Evolutionary conservation across 2,113 vertebrate genomes (phyloP), one percentile per base, ranked within the genome.

Genomic region (Upupa epops): DNA sequence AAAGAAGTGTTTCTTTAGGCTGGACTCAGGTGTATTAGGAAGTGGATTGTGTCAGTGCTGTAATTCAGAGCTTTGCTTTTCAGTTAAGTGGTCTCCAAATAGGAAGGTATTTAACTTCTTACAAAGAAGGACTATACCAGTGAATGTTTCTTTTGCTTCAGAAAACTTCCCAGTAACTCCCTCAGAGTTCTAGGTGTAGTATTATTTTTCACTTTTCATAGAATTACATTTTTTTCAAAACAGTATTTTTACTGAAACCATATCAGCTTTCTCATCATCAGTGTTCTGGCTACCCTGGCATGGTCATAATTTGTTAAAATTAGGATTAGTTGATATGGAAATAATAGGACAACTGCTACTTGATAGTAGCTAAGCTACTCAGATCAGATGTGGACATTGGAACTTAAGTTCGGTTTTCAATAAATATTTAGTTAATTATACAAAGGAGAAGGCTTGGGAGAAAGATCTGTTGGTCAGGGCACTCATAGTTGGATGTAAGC

Each of bases 11-110:
- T 81, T 51, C 40, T 52, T 83, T 87, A 66, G 37, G 8, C 74
- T 76, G 72, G 68, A 42, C 72, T 48, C 76, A 71, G 81, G 66
- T 91, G 60, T 68, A 64, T 87, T 49, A 77, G 69, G 69, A 86
- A 69, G 34, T 20, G 59, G 60, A 55, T 83, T 1, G 3, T 81
- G 37, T 72, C 55, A 56, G n/a, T 52, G 69, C 69, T 70, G 52
- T 92, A 66, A 61, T 77, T 59, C 56, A 84, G 78, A 72, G 28
- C 74, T 92, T 84, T 81, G 56, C 69, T 87, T 87, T 56, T 40
- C 37, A 16, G 29, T 86, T 55, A 64, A 56, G 22, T n/a, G 45
- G 22, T 87, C 26, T 55, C 36, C 61, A 69, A 75, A 81, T 51
- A 80, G 51, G 36, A 42, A 65, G 28, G 19, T 63, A 73, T 74